Percentiles rank a stretch among this genome's conserved stretches.
phyloP scores from a whole-genome alignment of 2,113 vertebrate species.

The Ictalurus punctatus region DNA sequence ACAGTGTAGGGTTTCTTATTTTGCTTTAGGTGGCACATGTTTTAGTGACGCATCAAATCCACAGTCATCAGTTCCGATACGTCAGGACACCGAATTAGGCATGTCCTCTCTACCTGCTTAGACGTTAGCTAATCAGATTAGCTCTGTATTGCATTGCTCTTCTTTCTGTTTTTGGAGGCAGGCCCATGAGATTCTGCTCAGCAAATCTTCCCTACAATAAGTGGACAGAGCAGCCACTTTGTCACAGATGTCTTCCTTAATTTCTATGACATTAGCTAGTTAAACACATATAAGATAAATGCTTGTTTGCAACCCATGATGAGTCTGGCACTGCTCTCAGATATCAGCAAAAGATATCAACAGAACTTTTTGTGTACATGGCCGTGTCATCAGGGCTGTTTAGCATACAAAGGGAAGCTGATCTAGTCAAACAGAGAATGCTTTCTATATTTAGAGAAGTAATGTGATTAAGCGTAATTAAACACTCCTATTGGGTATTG shows the following conservation, averaged over 20 bases:
- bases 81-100: constrained; percentile 22
- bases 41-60: constrained; percentile 12
- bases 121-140: constrained; percentile 49
- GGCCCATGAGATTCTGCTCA: constrained; percentile 9
- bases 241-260: constrained; percentile 20
- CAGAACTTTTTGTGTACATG: not conserved
- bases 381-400: not conserved
- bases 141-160: constrained; percentile 10
- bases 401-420: constrained; percentile 4
- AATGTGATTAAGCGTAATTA: not conserved
- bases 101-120: constrained; percentile 44
- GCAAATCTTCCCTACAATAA: constrained; percentile 17
- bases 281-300: constrained; percentile 21
- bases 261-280: constrained; percentile 28
- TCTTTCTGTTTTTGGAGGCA: constrained; percentile 11
- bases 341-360: constrained; percentile 4
- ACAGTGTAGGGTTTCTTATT: not conserved
- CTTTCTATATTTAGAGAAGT: not conserved
- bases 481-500: not conserved
- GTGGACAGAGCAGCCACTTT: not conserved
- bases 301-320: not conserved
- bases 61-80: constrained; percentile 3
- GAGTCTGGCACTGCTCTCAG: not conserved
- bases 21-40: not conserved
- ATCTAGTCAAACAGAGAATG: not conserved